Evolutionary conservation across 2,888 invertebrate genomes (phyloP).

Genomic region (Himalopsyche japonica): DNA sequence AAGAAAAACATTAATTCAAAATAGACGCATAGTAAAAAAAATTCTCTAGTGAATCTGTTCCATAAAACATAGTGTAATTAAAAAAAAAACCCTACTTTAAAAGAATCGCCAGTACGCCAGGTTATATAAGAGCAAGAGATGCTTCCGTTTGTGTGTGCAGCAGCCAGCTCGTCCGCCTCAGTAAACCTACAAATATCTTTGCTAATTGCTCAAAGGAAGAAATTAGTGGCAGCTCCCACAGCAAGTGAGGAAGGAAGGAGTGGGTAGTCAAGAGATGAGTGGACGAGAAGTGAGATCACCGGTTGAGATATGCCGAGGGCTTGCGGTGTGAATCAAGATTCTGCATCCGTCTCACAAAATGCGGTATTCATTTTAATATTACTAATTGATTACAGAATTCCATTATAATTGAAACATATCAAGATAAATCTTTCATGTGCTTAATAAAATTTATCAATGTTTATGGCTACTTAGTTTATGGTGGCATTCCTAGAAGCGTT

Average conservation of each 20-base stretch:
- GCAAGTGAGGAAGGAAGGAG: not conserved
- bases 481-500: no score
- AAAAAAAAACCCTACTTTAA: no score
- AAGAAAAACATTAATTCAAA: no score
- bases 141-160: not conserved
- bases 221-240: slow-evolving; percentile 29
- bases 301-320: not conserved
- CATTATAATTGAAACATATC: not conserved
- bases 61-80: no score
- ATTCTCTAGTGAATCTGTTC: no score
- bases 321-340: not conserved
- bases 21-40: no score
- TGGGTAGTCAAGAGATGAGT: not conserved
- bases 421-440: no score
- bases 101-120: not conserved
- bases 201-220: slow-evolving; percentile 41
- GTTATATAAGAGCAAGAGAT: not conserved
- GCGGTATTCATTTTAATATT: not conserved
- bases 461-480: no score
- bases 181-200: slow-evolving; percentile 40
- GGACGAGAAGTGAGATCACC: not conserved
- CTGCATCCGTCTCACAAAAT: not conserved
- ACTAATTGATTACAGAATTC: not conserved
- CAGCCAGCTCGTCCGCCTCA: slow-evolving; percentile 25
- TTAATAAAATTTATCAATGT: no score